Evolutionary conservation across 1,140 invertebrate genomes (phyloP), one percentile per base, ranked within the genome.

Genomic region (Penaeus chinensis): DNA sequence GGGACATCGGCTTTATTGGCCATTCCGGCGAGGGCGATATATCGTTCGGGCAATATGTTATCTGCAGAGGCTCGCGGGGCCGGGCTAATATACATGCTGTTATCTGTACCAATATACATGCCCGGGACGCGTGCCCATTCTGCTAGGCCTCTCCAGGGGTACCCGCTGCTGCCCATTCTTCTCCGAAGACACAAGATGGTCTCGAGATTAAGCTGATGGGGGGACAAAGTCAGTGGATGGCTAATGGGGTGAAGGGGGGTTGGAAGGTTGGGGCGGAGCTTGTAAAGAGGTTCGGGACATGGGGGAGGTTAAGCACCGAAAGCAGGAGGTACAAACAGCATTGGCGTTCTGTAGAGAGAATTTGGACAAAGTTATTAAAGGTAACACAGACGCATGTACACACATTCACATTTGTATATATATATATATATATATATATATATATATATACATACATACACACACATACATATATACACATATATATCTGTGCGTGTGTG

Each of bases 41-140:
- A 82, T 63, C 60, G 79, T 37, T 20, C 5, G 60, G 74, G 61
- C 60, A 82, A 82, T 62, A 82, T 63, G 79, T 63, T 62, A 82
- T 82, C 60, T 32, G 61, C 37, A 61, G 54, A 22, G 78, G 77
- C 24, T 79, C 13, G 37, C 13, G 60, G 54, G 19, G 11, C 37
- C 8, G 20, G 13, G 47, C 47, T 47, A 83, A 83, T 63, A 83
- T 66, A 83, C 63, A 83, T 32, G 37, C 24, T 20, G 76, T 76
- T 65, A 84, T 76, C 66, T 54, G 76, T 76, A 74, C 82, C 27
- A 62, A 84, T 76, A 84, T 61, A 84, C 82, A 76, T 74, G 24
- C 76, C 76, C 19, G 3, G 7, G 76, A 78, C 32, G 66, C 82
- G 47, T 47, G 82, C 37, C 62, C 22, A 47, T 22, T 47, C 22